Evolutionary conservation across 92 coral and sea anemone species (phyloP), one percentile per base, ranked within the genome.

Genomic region (Bergia puertoricense): DNA sequence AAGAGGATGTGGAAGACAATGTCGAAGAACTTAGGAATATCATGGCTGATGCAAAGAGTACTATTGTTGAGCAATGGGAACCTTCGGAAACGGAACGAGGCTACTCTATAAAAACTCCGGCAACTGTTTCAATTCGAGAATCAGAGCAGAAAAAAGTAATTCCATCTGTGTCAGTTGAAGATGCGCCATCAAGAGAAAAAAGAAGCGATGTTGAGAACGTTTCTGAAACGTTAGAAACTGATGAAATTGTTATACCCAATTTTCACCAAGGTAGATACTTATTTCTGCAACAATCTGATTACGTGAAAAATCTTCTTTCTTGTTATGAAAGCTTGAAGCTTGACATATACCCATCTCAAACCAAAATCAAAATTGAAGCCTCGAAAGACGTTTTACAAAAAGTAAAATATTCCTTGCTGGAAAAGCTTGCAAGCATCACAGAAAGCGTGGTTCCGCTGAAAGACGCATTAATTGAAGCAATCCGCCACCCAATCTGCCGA

Each of bases 1-100:
- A 76, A 65, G 81, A 77, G 23, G 81, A 77, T 77, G 93, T 89
- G 23, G 86, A 86, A 20, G 76, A 6, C n/a, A n/a, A 88, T 20
- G 66, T 30, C 5, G 88, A 86, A 40, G 73, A 67, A 22, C 73
- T 91, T 22, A 54, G 80, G 30, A 85, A 65, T 14, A 8, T 91
- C 46, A 86, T 73, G 41, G 38, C 75, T 41, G 82, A 36, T 6
- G 79, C 91, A 23, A 85, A 89, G 30, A 81, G 44, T 22, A 23
- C 54, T 45, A 13, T 45, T 16, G 62, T 23, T 43, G 39, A 77
- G 37, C 81, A 77, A 22, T 13, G 15, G 77, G 22, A 74, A 74
- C 5, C 46, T 39, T 74, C 20, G 54, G 44, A 81, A 76, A 16
- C 69, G 20, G 86, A 36, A 45, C 77, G 51, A 36, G 90, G 85